Evolutionary conservation across 2,113 vertebrate genomes (phyloP).

Genomic region (Noctilio leporinus): DNA sequence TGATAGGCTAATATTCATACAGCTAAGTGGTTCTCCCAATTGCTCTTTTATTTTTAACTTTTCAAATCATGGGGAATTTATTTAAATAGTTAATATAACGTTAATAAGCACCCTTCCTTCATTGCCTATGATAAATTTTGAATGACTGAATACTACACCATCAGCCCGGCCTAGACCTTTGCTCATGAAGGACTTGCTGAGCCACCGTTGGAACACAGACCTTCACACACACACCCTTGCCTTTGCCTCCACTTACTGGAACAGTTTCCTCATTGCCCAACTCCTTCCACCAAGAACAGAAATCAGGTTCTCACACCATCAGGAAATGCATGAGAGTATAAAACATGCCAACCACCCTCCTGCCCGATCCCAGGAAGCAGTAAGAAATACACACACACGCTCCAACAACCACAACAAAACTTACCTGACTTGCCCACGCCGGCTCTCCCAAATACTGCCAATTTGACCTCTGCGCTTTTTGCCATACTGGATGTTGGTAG

Average conservation of each 20-base stretch:
- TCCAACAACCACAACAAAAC: neutral
- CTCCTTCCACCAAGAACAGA: conserved; percentile 2
- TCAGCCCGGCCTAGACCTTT: neutral
- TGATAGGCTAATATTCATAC: rapidly evolving
- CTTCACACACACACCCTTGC: neutral
- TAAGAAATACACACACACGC: neutral
- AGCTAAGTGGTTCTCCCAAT: neutral
- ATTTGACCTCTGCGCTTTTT: conserved; percentile 94
- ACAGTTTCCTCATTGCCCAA: conserved; percentile 41
- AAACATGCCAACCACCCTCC: neutral
- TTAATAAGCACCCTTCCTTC: neutral
- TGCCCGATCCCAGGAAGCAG: neutral
- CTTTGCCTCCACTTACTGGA: neutral
- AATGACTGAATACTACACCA: neutral
- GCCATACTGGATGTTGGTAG: conserved; percentile 82
- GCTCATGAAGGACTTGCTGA: neutral
- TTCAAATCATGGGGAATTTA: neutral
- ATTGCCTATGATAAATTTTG: neutral
- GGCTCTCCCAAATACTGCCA: conserved; percentile 94
- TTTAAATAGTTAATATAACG: neutral
- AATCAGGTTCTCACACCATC: conserved; percentile 31
- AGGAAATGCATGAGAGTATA: neutral
- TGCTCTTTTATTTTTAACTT: neutral
- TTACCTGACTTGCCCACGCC: conserved; percentile 98
- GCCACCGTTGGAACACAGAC: neutral